Percentiles rank a stretch among this genome's conserved stretches.
Evolutionary conservation across 2,113 vertebrate species (phyloP).

Genomic region (Cyanoderma ruficeps): DNA sequence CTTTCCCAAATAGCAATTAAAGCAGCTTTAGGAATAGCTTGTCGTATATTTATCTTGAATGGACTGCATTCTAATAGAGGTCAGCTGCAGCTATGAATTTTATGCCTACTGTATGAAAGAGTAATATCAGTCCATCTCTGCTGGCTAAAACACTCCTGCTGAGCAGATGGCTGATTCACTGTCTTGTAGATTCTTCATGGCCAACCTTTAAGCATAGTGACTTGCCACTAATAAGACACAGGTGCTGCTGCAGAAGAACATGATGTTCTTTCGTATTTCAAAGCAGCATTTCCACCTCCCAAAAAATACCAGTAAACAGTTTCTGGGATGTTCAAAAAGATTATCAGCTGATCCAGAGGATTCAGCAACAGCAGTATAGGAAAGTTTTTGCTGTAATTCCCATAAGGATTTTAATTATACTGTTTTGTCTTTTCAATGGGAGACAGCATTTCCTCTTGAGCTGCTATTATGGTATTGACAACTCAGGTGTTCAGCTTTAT

Average conservation of each 20-base stretch:
- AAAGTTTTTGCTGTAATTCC: neutral
- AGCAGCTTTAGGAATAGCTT: conserved; percentile 21
- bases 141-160: neutral
- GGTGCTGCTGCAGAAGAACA: conserved; percentile 26
- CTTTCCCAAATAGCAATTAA: neutral
- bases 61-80: neutral
- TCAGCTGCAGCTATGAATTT: conserved; percentile 24
- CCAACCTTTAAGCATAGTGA: conserved; percentile 24
- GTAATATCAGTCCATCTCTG: conserved; percentile 12
- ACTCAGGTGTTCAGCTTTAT: conserved; percentile 1
- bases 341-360: neutral
- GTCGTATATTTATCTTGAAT: neutral
- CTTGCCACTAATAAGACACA: conserved; percentile 43
- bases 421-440: neutral
- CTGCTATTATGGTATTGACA: neutral
- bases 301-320: conserved; percentile 21
- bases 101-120: neutral
- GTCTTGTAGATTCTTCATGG: conserved; percentile 1
- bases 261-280: conserved; percentile 21
- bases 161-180: conserved; percentile 40
- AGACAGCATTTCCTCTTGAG: neutral
- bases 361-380: neutral
- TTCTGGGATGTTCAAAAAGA: conserved; percentile 1
- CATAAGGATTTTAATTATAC: neutral
- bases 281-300: neutral